These are phyloP conservation scores for Dermochelys coriacea DNA, from an alignment of 2,797 vertebrate species.

Conservation along the genomic window DNA sequence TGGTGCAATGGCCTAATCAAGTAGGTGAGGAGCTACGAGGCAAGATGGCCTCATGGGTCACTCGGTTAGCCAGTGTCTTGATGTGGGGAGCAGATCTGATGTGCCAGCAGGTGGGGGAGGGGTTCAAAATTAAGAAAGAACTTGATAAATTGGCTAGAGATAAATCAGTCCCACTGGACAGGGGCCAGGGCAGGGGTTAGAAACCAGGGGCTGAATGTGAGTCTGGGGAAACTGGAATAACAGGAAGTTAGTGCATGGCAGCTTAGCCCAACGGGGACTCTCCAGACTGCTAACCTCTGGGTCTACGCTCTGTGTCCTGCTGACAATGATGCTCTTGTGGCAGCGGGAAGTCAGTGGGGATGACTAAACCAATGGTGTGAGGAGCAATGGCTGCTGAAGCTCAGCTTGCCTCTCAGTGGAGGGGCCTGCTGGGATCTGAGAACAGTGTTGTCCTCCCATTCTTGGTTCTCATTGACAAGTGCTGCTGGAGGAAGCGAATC, in stretches of 20 bases:
- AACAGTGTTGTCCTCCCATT: background rate
- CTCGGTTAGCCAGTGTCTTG: accelerated
- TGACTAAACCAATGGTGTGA: background rate
- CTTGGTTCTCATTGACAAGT: background rate
- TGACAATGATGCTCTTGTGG: background rate
- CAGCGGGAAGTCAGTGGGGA: background rate
- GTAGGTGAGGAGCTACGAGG: background rate
- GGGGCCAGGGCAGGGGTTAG: background rate
- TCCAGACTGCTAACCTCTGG: background rate
- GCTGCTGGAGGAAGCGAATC: background rate
- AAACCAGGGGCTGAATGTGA: background rate
- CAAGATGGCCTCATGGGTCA: background rate
- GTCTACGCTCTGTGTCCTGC: no score
- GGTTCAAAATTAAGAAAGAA: background rate
- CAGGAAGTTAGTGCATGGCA: background rate
- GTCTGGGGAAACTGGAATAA: no score
- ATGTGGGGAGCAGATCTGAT: accelerated
- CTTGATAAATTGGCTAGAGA: background rate
- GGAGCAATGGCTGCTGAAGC: background rate
- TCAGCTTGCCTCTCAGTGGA: background rate
- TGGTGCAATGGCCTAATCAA: accelerated
- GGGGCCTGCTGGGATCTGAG: background rate
- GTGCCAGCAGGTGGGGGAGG: accelerated
- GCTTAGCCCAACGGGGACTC: background rate
- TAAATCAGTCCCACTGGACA: background rate